Evolutionary conservation across 2,888 invertebrate species (phyloP).

Genomic region (Habroteleia sp.): DNA sequence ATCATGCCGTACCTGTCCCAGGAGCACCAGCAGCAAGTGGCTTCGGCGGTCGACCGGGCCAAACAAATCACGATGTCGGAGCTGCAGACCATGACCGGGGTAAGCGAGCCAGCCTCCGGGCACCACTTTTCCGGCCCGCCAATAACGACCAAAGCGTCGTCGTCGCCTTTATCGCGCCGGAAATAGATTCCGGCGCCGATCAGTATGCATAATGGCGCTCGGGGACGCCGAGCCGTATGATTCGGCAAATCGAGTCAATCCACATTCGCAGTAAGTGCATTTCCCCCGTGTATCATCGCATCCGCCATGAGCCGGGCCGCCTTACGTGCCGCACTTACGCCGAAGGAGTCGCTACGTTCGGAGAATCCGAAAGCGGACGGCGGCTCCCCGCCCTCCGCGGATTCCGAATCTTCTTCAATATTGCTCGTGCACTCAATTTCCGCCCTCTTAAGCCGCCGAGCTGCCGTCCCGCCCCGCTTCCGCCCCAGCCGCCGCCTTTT

Average conservation of each 20-base stretch:
- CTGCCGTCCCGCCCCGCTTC: conserved; percentile 69
- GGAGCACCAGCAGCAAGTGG: conserved; percentile 96
- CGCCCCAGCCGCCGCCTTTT: conserved; percentile 36
- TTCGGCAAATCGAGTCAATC: conserved; percentile 50
- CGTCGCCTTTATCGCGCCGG: conserved; percentile 27
- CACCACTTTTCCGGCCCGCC: not conserved
- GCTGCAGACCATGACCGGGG: conserved; percentile 96
- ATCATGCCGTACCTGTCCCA: conserved; percentile 95
- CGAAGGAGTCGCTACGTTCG: conserved; percentile 76
- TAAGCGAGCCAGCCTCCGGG: conserved; percentile 82
- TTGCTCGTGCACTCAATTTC: conserved; percentile 81
- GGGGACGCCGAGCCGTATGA: conserved; percentile 47
- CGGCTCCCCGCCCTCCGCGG: conserved; percentile 70
- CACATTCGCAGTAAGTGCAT: conserved; percentile 60
- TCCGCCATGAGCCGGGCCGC: conserved; percentile 69
- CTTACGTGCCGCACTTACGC: conserved; percentile 56
- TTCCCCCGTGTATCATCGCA: conserved; percentile 66
- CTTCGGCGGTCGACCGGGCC: conserved; percentile 95
- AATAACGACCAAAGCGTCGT: conserved; percentile 23
- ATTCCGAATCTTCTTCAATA: conserved; percentile 81
- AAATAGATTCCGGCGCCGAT: conserved; percentile 40
- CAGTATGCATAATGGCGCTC: conserved; percentile 45
- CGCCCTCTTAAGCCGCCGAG: conserved; percentile 81
- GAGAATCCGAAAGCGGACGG: conserved; percentile 79
- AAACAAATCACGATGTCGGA: conserved; percentile 97